Percentiles rank a stretch among this genome's conserved stretches.
Conservation (phyloP, 2,113 vertebrate genomes). For the Amphiprion ocellaris region DNA sequence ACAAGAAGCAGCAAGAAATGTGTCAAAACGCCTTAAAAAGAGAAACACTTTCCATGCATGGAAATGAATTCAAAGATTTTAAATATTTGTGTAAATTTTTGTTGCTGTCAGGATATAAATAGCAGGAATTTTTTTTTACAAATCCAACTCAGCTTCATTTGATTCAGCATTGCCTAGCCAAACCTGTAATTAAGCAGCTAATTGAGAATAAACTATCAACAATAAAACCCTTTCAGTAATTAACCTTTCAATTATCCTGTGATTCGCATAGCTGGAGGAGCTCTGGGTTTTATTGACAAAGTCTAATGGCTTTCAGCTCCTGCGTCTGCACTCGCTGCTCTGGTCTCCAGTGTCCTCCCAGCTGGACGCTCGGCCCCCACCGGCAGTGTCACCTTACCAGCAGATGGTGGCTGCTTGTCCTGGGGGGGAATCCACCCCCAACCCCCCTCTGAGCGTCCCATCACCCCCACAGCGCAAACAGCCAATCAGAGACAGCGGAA, state of each 20-base stretch:
- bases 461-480: slow-evolving; percentile 1
- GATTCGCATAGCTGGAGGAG: slow-evolving; percentile 10
- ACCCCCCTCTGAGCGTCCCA: slow-evolving; percentile 30
- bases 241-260: slow-evolving; percentile 11
- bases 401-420: slow-evolving; percentile 78
- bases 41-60: no score
- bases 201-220: slow-evolving; percentile 16
- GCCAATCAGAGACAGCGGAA: slow-evolving; percentile 24
- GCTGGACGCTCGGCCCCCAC: slow-evolving; percentile 43
- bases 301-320: slow-evolving; percentile 58
- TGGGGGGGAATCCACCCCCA: slow-evolving; percentile 16
- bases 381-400: slow-evolving; percentile 81
- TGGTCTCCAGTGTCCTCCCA: slow-evolving; percentile 50
- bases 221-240: slow-evolving; percentile 3
- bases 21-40: no score
- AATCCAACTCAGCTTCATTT: background rate
- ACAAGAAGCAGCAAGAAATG: slow-evolving; percentile 1
- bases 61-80: no score
- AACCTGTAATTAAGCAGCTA: background rate
- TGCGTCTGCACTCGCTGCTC: slow-evolving; percentile 1
- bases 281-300: slow-evolving; percentile 49
- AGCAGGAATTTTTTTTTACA: background rate
- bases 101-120: no score
- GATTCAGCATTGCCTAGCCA: background rate
- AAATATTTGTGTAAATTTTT: no score